Base-by-base conservation (phyloP, 2,797 vertebrate species). In the Miichthys miiuy region DNA sequence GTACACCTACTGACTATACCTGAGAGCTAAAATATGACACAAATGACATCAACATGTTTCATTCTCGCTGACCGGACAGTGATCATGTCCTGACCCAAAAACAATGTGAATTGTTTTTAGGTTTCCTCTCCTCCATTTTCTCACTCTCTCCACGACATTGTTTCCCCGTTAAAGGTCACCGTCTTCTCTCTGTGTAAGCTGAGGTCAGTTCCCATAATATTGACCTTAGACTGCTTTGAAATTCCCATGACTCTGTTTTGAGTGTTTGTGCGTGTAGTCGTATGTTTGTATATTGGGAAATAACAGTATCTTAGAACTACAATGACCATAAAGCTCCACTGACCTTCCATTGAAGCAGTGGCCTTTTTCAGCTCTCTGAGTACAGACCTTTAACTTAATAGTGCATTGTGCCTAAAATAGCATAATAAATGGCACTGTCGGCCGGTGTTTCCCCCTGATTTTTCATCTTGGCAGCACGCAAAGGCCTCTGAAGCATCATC, bases 341-440 rank as follows among this genome's bases (percentile, higher is more conserved):
- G 92, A 93, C 90, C 89, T 93, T 94, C 89, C 67, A 78, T 65
- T 85, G 73, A 81, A 70, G 65, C 27, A 6, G 47, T 68, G 84
- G 87, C 88, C 89, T 84, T 92, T 91, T 79, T 52, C 74, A 60
- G 4, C 41, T 52, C 25, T 55, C 54, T 56, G 62, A 71, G n/a
- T 7, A 18, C 27, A 83, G 83, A 88, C 84, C 87, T 91, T 89
- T 89, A 68, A 56, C 68, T 77, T 84, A 80, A 88, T 81, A 30
- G 47, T 68, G 57, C 21, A 88, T 90, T 92, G 87, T 91, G 55
- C 50, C 74, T 72, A 65, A 87, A 91, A 89, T 87, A 89, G 77
- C 67, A 48, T 55, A 65, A 69, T 85, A 80, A 88, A 81, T 77
- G 72, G 61, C 42, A 3, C 23, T 2, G 58, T 38, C 9, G 30